Evolutionary conservation across 2,113 vertebrate genomes (phyloP).

Genomic region (Zapus hudsonius): DNA sequence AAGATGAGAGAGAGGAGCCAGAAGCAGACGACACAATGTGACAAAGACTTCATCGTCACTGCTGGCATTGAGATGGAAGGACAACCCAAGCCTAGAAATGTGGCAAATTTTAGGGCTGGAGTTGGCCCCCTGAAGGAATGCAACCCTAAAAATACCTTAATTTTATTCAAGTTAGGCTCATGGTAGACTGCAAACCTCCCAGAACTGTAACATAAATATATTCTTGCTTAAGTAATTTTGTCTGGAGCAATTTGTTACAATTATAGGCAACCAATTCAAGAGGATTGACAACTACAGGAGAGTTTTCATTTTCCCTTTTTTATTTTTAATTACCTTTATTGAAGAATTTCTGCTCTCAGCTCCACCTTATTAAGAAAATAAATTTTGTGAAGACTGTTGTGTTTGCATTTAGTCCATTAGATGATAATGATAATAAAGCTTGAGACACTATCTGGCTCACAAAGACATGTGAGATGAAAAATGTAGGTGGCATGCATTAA

Average conservation of each 20-base stretch:
- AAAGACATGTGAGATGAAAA: conserved; percentile 5
- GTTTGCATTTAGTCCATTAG: background rate
- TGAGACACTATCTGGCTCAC: background rate
- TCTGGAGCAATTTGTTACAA: background rate
- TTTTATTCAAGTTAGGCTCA: background rate
- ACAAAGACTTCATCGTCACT: background rate
- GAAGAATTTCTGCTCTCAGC: background rate
- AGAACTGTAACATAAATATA: background rate
- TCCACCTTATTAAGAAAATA: background rate
- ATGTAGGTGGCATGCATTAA: background rate
- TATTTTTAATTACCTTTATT: conserved; percentile 20
- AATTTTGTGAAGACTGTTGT: background rate
- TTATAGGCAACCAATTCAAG: background rate
- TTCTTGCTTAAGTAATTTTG: background rate
- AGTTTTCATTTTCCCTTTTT: background rate
- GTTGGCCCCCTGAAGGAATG: too few species aligned
- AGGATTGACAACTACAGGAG: background rate
- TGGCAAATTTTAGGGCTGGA: background rate
- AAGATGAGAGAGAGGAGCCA: background rate
- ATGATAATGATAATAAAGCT: background rate
- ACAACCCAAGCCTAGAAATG: background rate
- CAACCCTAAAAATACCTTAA: background rate
- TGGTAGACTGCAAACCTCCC: background rate
- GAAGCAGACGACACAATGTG: background rate
- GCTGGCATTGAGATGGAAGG: background rate